Evolutionary conservation across 2,888 invertebrate genomes (phyloP).

Genomic region (Abrostola triplasia): DNA sequence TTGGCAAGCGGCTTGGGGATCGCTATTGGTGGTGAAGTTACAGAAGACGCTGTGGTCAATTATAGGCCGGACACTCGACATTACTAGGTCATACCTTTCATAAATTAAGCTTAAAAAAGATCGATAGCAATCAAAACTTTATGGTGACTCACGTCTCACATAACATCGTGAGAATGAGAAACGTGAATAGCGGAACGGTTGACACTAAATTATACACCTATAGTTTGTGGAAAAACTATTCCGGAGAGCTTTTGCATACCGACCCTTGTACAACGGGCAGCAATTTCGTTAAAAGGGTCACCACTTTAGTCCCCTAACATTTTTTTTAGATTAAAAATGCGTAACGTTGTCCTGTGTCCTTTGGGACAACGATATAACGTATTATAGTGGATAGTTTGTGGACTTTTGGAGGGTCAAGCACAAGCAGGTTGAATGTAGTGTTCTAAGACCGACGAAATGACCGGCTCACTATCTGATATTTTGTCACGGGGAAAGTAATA

Average conservation of each 20-base stretch:
- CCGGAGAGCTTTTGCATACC: conserved; percentile 33
- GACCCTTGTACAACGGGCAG: conserved; percentile 26
- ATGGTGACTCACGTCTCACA: too few relatives aligned
- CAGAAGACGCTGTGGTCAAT: too few relatives aligned
- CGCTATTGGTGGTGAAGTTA: too few relatives aligned
- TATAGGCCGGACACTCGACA: too few relatives aligned
- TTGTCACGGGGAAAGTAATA: too few relatives aligned
- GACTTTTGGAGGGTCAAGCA: neutral
- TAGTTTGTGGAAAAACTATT: conserved; percentile 28
- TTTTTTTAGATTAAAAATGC: conserved; percentile 47
- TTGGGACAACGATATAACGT: conserved; percentile 15
- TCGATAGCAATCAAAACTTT: too few relatives aligned
- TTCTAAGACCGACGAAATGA: neutral
- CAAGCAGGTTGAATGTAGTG: neutral
- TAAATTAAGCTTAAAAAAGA: too few relatives aligned
- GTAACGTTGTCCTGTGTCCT: conserved; percentile 16
- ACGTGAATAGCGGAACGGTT: neutral
- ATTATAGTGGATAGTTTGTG: neutral
- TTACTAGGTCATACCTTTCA: too few relatives aligned
- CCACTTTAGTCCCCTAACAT: conserved; percentile 32
- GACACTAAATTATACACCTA: conserved; percentile 14
- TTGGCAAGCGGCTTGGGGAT: too few relatives aligned
- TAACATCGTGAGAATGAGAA: too few relatives aligned
- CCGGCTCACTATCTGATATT: too few relatives aligned
- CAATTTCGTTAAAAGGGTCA: conserved; percentile 55